Base-by-base conservation (phyloP, 2,888 invertebrate species). In the Coronaproctus castanopsis region DNA sequence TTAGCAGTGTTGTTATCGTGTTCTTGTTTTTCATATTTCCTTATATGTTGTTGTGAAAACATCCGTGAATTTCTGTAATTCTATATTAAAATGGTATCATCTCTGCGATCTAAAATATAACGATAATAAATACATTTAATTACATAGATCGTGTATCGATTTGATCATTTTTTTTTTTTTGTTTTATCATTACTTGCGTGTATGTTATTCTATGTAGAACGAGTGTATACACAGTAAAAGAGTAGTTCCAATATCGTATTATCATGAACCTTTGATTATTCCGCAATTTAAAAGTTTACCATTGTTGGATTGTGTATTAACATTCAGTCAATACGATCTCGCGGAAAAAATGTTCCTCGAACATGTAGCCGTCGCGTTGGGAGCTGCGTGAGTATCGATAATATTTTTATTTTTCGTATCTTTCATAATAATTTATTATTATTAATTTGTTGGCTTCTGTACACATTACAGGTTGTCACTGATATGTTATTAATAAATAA, bases 271-370 rank as follows among this genome's bases (percentile, higher is more conserved):
- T 0, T 74, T 85, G 54, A 76, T 76, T 1, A 67, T 78, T 23
- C 71, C 74, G 0, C 50, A 57, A 3, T 70, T 72, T 8, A 67
- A 73, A 0, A 66, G 70, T 0, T 71, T 72, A 57, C 82, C 81
- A 0, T 71, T 92, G 21, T 66, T 70, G 0, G 81, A 79, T 52
- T 85, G 86, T 66, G 85, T 87, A 0, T 78, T 90, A 59, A 83
- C 86, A 10, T 78, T 89, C 63, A 90, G 88, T 66, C 81, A 83
- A 0, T 91, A 87, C 70, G 73, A 76, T 14, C 81, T 81, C 0
- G 74, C 78, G 8, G 89, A 91, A 72, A 74, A 89, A 23, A 78
- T 78, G 21, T 89, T 83, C 67, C 74, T 92, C 0, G 79, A 80
- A 60, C 76, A 79, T 48, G 71, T 91, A 50, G 82, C 84, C 1